Evolutionary conservation across 1,140 invertebrate species (phyloP).

Genomic region (Apis cerana): DNA sequence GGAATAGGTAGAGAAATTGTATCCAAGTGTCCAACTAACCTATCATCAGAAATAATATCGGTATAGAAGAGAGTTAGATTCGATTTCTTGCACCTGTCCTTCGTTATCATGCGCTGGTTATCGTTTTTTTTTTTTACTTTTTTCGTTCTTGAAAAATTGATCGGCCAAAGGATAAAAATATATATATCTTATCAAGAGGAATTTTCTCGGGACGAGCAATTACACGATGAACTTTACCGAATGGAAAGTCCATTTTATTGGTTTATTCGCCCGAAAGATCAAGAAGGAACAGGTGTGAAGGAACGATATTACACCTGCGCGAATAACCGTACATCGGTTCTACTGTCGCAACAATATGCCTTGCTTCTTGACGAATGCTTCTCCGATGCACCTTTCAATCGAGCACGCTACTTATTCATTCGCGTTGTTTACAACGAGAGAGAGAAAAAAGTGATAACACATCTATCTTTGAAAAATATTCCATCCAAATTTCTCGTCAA

Average conservation of each 20-base stretch:
- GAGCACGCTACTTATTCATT: neutral
- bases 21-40: no score
- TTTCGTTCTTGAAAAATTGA: neutral
- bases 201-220: neutral
- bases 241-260: constrained; percentile 25
- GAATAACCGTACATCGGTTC: constrained; percentile 31
- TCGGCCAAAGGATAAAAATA: neutral
- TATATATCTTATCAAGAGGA: neutral
- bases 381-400: neutral
- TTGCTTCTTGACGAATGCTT: neutral
- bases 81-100: neutral
- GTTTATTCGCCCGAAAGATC: constrained; percentile 10
- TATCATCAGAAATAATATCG: neutral
- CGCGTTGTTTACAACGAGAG: neutral
- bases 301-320: constrained; percentile 25
- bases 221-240: neutral
- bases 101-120: neutral
- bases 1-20: no score
- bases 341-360: neutral
- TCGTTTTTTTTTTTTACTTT: neutral
- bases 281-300: constrained; percentile 29
- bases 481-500: neutral
- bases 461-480: neutral
- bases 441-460: no score
- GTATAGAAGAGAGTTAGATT: neutral